Base-by-base conservation (phyloP, 2,888 invertebrate genomes). In the Diaprepes abbreviatus region DNA sequence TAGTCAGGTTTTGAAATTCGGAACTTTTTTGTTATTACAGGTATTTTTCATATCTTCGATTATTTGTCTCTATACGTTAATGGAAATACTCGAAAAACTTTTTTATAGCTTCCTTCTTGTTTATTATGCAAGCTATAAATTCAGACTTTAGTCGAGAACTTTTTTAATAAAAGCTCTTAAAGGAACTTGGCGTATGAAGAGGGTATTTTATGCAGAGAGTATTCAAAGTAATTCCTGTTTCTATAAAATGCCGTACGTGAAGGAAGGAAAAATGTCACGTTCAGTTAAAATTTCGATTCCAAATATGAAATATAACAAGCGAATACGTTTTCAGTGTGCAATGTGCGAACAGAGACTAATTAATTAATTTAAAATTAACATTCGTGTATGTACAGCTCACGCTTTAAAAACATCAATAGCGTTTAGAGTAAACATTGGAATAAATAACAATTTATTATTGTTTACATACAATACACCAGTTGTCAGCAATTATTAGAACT, bases 161-260 rank as follows among this genome's bases (percentile, higher is more conserved):
- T 40, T 40, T 40, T 40, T 17, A 40, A 40, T 40, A 40, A 40
- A 40, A 40, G 9, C 40, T 40, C 40, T 40, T 40, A 40, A 40
- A n/a, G 40, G 17, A 40, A 40, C 40, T 40, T 17, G 17, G 9
- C 5, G 6, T 40, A 17, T 16, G 17, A 17, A 10, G 10, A 17
- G 40, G 17, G 36, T 12, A 38, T 38, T 38, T 40, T 40, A 40
- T 40, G 40, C 17, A 40, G 17, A 40, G 17, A 17, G 17, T 40
- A 40, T 40, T 40, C 40, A 40, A 40, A 17, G 9, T 40, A 40
- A 40, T 40, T 14, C 16, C 6, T 16, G 40, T 40, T 40, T 38
- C 38, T 16, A 10, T 9, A 40, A 40, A 40, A 40, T 14, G n/a
- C 36, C 14, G n/a, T 36, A 14, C 3, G 36, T 5, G 40, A 7